Percentiles rank a stretch among this genome's conserved stretches.
Evolutionary conservation across 2,113 vertebrate species (phyloP).

Genomic region (Anthoscopus minutus): DNA sequence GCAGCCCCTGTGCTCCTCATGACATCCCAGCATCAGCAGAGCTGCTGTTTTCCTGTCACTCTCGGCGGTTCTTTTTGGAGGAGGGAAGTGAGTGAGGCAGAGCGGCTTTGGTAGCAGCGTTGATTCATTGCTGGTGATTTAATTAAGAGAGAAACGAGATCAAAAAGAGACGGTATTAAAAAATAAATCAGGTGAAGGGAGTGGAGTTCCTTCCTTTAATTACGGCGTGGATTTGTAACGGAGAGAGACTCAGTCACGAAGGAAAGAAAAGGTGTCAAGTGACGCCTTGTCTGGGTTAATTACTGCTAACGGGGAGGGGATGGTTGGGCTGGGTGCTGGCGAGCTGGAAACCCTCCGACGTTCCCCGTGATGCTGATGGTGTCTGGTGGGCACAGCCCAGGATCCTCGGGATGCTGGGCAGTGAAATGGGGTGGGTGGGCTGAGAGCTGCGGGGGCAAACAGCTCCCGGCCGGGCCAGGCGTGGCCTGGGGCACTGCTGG

Average conservation of each 20-base stretch:
- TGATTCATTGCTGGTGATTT: background rate
- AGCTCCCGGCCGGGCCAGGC: fast-evolving
- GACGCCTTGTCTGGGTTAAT: background rate
- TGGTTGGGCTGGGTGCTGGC: background rate
- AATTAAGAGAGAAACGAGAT: conserved; percentile 19
- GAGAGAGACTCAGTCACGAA: background rate
- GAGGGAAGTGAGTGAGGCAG: background rate
- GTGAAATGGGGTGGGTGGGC: background rate
- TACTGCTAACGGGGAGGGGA: background rate
- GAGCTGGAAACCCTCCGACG: background rate
- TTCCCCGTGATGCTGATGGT: fast-evolving
- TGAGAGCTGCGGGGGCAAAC: background rate
- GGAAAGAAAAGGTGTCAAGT: background rate
- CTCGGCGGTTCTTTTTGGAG: fast-evolving
- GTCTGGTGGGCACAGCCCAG: background rate
- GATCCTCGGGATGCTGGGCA: background rate
- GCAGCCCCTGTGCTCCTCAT: background rate
- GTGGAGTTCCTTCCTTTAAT: conserved; percentile 24
- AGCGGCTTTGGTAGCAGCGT: background rate
- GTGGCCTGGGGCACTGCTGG: fast-evolving
- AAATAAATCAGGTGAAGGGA: conserved; percentile 35
- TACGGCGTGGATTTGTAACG: background rate
- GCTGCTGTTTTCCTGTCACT: background rate
- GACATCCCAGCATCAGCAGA: background rate
- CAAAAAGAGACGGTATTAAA: conserved; percentile 25